Evolutionary conservation across 2,113 vertebrate genomes (phyloP), one percentile per base, ranked within the genome.

Genomic region (Chionomys nivalis): DNA sequence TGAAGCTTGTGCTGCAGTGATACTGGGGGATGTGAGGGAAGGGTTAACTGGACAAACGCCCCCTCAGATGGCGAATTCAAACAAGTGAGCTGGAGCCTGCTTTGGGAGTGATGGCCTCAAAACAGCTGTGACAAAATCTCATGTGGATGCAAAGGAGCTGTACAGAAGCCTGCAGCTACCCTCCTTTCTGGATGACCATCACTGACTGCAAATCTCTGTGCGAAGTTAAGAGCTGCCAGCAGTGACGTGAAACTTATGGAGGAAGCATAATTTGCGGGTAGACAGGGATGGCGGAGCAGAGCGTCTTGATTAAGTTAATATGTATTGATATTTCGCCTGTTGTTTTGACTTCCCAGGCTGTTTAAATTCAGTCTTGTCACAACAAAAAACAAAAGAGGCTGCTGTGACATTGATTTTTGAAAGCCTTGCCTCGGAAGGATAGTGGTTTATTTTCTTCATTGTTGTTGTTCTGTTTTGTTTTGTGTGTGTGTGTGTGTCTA

Each of bases 281-380:
- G 96, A 90, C 82, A 42, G 93, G 95, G 90, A 65, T 87, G 92
- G 93, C 61, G 66, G 96, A 95, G 91, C 58, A 72, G 91, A 86
- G 87, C 87, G 87, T 96, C 98, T 97, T 98, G 98, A 98, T 98
- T 98, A 98, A 98, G 98, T 98, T 98, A 98, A 98, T 97, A 96
- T 96, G 91, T 98, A 98, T 99, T 98, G 98, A 98, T 98, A 98
- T 98, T 99, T 98, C 96, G 98, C 97, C 97, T 93, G 97, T 97
- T 98, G 98, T 98, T 99, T 98, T 98, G 98, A 98, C 98, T 98
- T 98, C 92, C 68, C 96, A 96, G 97, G 96, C 98, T 98, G 98
- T 97, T 98, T 98, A 98, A 98, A 99, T 98, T 98, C 98, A 98
- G 95, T 89, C 98, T 98, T 98, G 98, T 98, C 98, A 98, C 98